Conservation (phyloP, 2,113 vertebrate species). For the Mormyrus lacerda region DNA sequence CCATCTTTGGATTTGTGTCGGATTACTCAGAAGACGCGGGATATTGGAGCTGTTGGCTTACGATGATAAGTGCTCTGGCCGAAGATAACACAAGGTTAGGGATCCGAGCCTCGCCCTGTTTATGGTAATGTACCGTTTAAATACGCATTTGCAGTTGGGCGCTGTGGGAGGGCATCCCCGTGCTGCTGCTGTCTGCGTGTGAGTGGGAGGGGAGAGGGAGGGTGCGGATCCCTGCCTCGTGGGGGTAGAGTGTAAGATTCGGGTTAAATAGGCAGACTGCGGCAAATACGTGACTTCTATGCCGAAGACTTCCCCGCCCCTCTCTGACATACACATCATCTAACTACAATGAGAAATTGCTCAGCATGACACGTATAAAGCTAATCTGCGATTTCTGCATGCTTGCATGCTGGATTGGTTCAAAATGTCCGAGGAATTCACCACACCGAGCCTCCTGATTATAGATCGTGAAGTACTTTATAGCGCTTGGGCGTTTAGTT, state of each 20-base stretch:
- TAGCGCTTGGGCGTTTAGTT: background rate
- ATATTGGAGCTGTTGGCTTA: background rate
- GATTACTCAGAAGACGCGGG: background rate
- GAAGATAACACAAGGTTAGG: constrained; percentile 13
- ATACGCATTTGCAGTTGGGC: constrained; percentile 28
- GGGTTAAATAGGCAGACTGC: constrained; percentile 13
- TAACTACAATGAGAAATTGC: background rate
- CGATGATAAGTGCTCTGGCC: constrained; percentile 1
- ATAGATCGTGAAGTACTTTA: background rate
- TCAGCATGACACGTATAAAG: background rate
- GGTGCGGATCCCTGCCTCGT: constrained; percentile 15
- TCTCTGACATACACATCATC: background rate
- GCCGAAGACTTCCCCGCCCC: constrained; percentile 1
- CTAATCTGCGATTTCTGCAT: background rate
- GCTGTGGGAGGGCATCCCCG: constrained; percentile 38
- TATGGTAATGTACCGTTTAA: constrained; percentile 27
- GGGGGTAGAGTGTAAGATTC: constrained; percentile 12
- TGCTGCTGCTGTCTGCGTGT: constrained; percentile 27
- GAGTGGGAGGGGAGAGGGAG: constrained; percentile 25
- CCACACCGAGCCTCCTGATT: background rate
- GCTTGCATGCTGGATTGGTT: background rate
- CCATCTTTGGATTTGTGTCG: background rate
- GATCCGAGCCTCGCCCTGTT: constrained; percentile 43
- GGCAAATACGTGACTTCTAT: constrained; percentile 12
- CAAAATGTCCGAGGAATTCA: background rate